Evolutionary conservation across 2,888 invertebrate genomes (phyloP).

Genomic region (Drosophila melanosoma): DNA sequence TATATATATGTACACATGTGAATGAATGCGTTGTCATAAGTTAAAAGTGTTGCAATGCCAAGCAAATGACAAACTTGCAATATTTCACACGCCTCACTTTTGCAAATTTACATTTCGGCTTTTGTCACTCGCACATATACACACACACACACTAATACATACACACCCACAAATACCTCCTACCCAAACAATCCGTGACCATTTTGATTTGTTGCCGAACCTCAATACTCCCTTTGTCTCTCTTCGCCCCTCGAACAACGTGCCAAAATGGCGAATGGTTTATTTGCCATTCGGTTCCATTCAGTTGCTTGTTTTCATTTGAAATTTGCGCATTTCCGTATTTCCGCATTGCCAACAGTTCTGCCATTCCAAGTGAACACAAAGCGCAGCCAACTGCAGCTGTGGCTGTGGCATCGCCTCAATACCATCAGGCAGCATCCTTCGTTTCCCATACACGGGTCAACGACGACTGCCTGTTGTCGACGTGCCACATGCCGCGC

Average conservation of each 20-base stretch:
- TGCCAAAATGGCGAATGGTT: slow-evolving; percentile 35
- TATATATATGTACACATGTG: background rate
- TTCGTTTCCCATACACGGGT: background rate
- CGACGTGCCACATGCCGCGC: slow-evolving; percentile 44
- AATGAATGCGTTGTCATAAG: slow-evolving; percentile 55
- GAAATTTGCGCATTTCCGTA: slow-evolving; percentile 66
- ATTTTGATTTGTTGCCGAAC: slow-evolving; percentile 65
- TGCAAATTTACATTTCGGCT: slow-evolving; percentile 75
- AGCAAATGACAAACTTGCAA: slow-evolving; percentile 35
- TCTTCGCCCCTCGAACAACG: slow-evolving; percentile 46
- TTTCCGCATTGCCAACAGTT: slow-evolving; percentile 76
- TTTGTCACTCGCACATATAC: slow-evolving; percentile 57
- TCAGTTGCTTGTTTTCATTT: slow-evolving; percentile 66
- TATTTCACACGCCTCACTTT: slow-evolving; percentile 44
- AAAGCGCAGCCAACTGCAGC: slow-evolving; percentile 29
- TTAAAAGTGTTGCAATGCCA: slow-evolving; percentile 51
- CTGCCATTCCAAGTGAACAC: slow-evolving; percentile 62
- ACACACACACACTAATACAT: slow-evolving; percentile 38
- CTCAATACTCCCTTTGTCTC: background rate
- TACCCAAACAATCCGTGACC: background rate
- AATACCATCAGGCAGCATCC: slow-evolving; percentile 28
- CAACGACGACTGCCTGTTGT: slow-evolving; percentile 26
- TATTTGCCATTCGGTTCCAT: slow-evolving; percentile 40
- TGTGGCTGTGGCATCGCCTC: slow-evolving; percentile 6
- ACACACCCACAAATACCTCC: slow-evolving; percentile 1